Conservation (phyloP, 92 coral and sea anemone species). For the Siderastrea siderea region DNA sequence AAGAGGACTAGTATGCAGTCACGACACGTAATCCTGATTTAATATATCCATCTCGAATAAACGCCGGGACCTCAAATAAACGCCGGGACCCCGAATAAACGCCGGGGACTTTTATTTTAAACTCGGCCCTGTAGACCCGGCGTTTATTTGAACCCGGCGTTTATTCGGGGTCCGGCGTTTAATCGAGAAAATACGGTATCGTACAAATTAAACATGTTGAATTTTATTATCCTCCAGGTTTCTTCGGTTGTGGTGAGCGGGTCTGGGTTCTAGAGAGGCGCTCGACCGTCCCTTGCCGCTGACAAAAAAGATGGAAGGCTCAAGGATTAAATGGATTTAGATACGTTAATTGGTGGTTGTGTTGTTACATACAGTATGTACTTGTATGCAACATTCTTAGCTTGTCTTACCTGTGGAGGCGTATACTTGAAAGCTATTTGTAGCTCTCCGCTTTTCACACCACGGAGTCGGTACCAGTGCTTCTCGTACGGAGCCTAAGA, state of each 20-base stretch:
- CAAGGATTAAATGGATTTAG: not conserved
- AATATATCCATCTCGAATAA: too few relatives aligned
- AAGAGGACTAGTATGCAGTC: too few relatives aligned
- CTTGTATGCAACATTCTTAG: not conserved
- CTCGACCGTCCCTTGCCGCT: not conserved
- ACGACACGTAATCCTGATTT: too few relatives aligned
- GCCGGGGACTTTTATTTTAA: too few relatives aligned
- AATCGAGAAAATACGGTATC: too few relatives aligned
- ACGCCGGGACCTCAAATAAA: too few relatives aligned
- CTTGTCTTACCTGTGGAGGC: slow-evolving; percentile 75
- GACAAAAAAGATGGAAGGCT: not conserved
- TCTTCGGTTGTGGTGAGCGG: not conserved
- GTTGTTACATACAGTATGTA: not conserved
- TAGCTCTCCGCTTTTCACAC: slow-evolving; percentile 86
- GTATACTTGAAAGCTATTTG: slow-evolving; percentile 77
- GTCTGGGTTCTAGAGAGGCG: not conserved
- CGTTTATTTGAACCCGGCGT: too few relatives aligned
- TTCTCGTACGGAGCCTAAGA: slow-evolving; percentile 69
- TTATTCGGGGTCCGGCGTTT: too few relatives aligned
- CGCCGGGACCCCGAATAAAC: too few relatives aligned
- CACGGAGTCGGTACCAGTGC: slow-evolving; percentile 77
- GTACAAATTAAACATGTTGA: too few relatives aligned
- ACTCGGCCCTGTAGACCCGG: too few relatives aligned
- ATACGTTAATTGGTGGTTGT: not conserved
- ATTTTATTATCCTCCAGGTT: not conserved